Base-by-base conservation (phyloP, 2,888 invertebrate species). In the Balanococcus diminutus region DNA sequence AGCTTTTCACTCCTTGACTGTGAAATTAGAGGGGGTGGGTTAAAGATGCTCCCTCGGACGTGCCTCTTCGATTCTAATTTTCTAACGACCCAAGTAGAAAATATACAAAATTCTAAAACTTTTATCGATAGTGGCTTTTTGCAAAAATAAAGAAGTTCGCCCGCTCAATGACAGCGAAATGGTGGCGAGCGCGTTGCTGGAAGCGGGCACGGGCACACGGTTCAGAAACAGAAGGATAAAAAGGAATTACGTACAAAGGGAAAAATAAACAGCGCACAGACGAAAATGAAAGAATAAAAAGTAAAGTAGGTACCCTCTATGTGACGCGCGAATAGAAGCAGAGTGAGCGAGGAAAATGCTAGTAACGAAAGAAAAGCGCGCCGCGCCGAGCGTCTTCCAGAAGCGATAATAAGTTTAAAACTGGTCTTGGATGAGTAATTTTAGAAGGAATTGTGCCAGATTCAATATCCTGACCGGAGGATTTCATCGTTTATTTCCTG, bases 371-470 rank as follows among this genome's bases (percentile, higher is more conserved):
- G 67, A 28, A 28, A 67, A 67, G 31, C 67, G 28, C 67, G 28
- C 67, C 28, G 28, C 61, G 56, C 56, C 1, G 25, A 28, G 67
- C 28, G 28, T 67, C 67, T 67, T 67, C 31, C 14, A 67, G 67
- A 67, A 67, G 67, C 67, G 67, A 67, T 67, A 67, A 67, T 67
- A 67, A 67, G 67, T 67, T 67, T 67, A 67, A 67, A 67, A 67
- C 67, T 67, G 67, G 67, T 67, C 67, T 67, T 67, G 67, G 67
- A 79, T 79, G 36, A 36, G 75, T 79, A 79, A 79, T 79, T 36
- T 79, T 79, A 79, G 36, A 79, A 79, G 75, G 75, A 79, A 79
- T 36, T 79, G 36, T 36, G 75, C 75, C 75, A 79, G 36, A 79
- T 32, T 79, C 75, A 36, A 79, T 79, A 79, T 79, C 75, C 36